Conservation (phyloP, 1,140 invertebrate genomes). For the Aphis craccivora region DNA sequence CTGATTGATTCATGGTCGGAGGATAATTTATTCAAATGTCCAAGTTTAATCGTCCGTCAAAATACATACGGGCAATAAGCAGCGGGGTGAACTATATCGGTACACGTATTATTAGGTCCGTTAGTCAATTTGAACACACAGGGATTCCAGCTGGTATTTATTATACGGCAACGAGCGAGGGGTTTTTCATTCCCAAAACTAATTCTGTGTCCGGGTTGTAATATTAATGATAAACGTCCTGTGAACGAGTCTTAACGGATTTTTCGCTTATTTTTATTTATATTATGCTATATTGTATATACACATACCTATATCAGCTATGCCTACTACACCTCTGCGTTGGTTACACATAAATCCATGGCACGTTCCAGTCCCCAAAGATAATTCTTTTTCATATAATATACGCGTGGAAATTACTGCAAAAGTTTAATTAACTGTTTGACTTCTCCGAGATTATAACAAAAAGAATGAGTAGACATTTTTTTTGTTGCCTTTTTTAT, state of each 20-base stretch:
- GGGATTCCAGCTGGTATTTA: slow-evolving; percentile 36
- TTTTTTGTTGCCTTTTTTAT: slow-evolving; percentile 31
- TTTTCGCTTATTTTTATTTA: slow-evolving; percentile 27
- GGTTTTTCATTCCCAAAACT: slow-evolving; percentile 18
- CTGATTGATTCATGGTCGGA: slow-evolving; percentile 27
- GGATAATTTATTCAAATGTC: slow-evolving; percentile 44
- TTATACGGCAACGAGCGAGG: slow-evolving; percentile 4
- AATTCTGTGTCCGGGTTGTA: slow-evolving; percentile 5
- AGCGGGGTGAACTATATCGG: not conserved
- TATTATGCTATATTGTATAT: not conserved
- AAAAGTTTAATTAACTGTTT: slow-evolving; percentile 56
- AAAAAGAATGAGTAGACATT: slow-evolving; percentile 29
- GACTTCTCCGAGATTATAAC: not conserved
- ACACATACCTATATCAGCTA: not conserved
- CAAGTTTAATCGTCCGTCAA: slow-evolving; percentile 55
- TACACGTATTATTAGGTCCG: slow-evolving; percentile 40
- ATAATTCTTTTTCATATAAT: slow-evolving; percentile 3
- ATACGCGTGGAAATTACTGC: slow-evolving; percentile 2
- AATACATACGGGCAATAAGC: not conserved
- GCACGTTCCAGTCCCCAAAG: slow-evolving; percentile 38
- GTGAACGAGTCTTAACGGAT: slow-evolving; percentile 48
- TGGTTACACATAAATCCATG: slow-evolving; percentile 26
- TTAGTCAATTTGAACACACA: slow-evolving; percentile 18
- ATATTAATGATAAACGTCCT: slow-evolving; percentile 52
- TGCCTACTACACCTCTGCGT: not conserved